A percentile compares a stretch with the other conserved stretches of the same genome.
phyloP scores from a whole-genome alignment of 2,797 vertebrate species.

The Urophycis tenuis region DNA sequence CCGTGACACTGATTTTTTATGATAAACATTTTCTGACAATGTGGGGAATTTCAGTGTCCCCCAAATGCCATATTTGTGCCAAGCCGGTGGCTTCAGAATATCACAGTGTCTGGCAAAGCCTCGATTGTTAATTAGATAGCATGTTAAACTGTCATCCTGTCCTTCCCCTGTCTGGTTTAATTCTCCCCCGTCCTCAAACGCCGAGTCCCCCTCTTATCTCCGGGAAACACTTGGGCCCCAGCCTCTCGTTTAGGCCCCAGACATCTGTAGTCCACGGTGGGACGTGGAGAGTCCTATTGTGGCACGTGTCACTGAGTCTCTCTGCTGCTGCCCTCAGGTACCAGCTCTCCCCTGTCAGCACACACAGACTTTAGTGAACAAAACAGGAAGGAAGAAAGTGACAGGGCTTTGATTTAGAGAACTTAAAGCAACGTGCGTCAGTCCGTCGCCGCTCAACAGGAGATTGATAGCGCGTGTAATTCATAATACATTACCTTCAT shows the following conservation, averaged over 20 bases:
- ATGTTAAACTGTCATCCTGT: slow-evolving; percentile 50
- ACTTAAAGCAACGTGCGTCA: neutral
- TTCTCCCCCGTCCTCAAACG: slow-evolving; percentile 52
- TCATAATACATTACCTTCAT: neutral
- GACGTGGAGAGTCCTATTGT: slow-evolving; percentile 52
- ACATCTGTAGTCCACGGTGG: slow-evolving; percentile 54
- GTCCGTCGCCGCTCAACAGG: neutral
- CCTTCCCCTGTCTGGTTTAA: slow-evolving; percentile 55
- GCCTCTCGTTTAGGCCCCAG: slow-evolving; percentile 47
- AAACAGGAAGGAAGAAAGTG: slow-evolving; percentile 11
- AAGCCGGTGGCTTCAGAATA: slow-evolving; percentile 38
- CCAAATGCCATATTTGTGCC: slow-evolving; percentile 29
- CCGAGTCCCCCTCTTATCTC: slow-evolving; percentile 60
- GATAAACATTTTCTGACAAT: neutral
- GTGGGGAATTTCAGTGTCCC: slow-evolving; percentile 19
- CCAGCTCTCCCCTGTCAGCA: slow-evolving; percentile 47
- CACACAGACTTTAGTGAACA: slow-evolving; percentile 8
- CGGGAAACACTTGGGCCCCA: slow-evolving; percentile 62
- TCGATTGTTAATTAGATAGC: slow-evolving; percentile 66
- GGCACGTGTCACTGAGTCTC: slow-evolving; percentile 23
- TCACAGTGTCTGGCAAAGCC: slow-evolving; percentile 41
- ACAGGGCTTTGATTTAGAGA: slow-evolving; percentile 59
- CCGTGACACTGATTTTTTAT: neutral
- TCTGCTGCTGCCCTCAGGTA: slow-evolving; percentile 38
- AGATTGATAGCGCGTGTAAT: neutral